These are phyloP conservation scores for Cyprinella venusta DNA, from an alignment of 2,797 vertebrate genomes.

Conservation along the genomic window DNA sequence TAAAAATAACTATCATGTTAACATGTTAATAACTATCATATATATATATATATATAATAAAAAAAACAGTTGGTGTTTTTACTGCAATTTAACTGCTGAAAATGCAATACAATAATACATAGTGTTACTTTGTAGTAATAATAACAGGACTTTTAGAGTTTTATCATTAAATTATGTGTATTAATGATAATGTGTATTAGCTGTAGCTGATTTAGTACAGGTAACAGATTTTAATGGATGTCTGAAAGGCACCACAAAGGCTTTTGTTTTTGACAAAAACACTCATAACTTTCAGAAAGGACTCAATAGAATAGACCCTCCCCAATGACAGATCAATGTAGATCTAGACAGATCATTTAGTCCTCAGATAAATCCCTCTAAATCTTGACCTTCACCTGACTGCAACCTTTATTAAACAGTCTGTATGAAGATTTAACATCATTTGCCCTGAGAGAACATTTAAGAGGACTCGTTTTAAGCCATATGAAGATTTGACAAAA, in stretches of 20 bases:
- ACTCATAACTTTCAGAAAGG: slow-evolving; percentile 29
- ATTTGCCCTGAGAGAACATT: neutral
- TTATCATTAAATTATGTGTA: neutral
- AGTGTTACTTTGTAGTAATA: neutral
- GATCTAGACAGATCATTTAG: slow-evolving; percentile 18
- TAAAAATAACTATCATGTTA: too few species aligned
- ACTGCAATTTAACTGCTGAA: neutral
- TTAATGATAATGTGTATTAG: neutral
- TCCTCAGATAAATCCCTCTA: slow-evolving; percentile 53
- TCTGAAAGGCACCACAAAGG: slow-evolving; percentile 32
- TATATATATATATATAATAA: too few species aligned
- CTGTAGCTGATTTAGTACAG: neutral
- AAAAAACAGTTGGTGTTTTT: neutral
- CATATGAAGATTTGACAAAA: neutral
- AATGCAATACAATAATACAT: neutral
- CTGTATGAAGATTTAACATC: slow-evolving; percentile 32
- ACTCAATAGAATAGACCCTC: neutral
- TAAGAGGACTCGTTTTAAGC: slow-evolving; percentile 10
- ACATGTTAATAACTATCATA: too few species aligned
- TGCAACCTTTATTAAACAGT: slow-evolving; percentile 68
- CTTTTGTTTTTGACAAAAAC: slow-evolving; percentile 30
- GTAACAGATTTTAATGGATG: neutral
- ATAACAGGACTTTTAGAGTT: neutral
- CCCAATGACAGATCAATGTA: slow-evolving; percentile 27
- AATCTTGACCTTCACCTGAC: slow-evolving; percentile 75